Base-by-base conservation (phyloP, 2,113 vertebrate species). In the Oxygymnocypris stewartii region DNA sequence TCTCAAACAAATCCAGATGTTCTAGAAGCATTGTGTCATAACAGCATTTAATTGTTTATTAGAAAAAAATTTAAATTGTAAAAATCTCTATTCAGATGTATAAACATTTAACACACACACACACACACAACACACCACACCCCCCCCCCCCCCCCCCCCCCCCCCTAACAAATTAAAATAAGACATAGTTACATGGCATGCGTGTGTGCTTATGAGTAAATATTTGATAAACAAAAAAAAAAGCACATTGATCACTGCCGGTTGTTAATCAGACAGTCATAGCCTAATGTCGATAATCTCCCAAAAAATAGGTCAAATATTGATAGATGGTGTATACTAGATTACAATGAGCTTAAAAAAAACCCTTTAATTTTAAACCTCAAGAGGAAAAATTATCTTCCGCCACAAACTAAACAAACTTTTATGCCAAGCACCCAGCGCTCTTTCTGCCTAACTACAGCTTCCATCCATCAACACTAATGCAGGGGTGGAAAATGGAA, bases 391-490 rank as follows among this genome's bases (percentile, higher is more conserved):
- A 73, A 42, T 42, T 4, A 42, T 42, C 69, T 40, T 73, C 37
- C 11, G 37, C 35, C 69, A 42, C 37, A 42, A 73, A 73, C 37
- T 23, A 73, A 73, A 73, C 69, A 73, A 40, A 16, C 74, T 28
- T 77, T 3, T n/a, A 49, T 18, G 44, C 74, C 73, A 75, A 75
- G 23, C 37, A 13, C 4, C 73, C 47, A 47, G 74, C 12, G 7
- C 74, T 77, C 74, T 47, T 25, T 28, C 44, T 77, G 74, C 14
- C 44, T 18, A 77, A 77, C 44, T 49, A 49, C 13, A 49, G 74
- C 44, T 49, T 77, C 42, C 44, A 77, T 77, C 31, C 79, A 67
- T 47, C 37, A 28, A 47, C n/a, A 31, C 61, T 82, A 67, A 67
- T 49, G 25, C 61, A 47, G 14, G 35, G 40, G 61, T 49, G 61